Evolutionary conservation across 2,888 invertebrate genomes (phyloP), one percentile per base, ranked within the genome.

Genomic region (Coenonympha arcania): DNA sequence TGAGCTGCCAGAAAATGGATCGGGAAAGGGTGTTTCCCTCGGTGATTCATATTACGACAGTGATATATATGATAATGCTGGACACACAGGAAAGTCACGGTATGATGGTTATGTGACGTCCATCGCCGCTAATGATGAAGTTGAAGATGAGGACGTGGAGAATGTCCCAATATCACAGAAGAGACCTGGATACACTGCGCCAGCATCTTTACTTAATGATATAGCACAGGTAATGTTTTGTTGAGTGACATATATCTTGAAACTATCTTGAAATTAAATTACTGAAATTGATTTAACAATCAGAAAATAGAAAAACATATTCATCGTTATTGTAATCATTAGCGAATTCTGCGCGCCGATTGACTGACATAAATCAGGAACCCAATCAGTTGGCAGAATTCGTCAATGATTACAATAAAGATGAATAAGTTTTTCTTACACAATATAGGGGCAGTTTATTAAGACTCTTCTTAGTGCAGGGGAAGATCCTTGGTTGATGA

Each of bases 101-200:
- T 96, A 93, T 78, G 96, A 95, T 70, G 97, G 95, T 22, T 98
- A 98, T 77, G 95, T 96, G 61, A 96, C 96, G 47, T 98, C 98
- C 0, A 98, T 99, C 75, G 96, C 97, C 39, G 93, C 97, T 1
- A 96, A 96, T 76, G 98, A 99, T 84, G 98, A 98, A 79, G 92
- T 93, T 26, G 96, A 96, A 87, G 96, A 97, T 73, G 96, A 97
- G 71, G 96, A 96, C 73, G 92, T 93, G 58, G 95, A 95, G 69
- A 90, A 92, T 62, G 89, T 89, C 13, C 91, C 93, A 4, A 90
- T 90, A 55, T 88, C 87, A 58, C 89, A 91, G 61, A 93, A 95
- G 68, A 89, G 94, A 63, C 88, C 93, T 3, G 91, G 92, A 0
- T 93, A 95, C 65, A 93, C 93, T 50, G 96, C 96, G 13, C 96